Percentiles rank a stretch among this genome's conserved stretches.
Conservation (phyloP, 2,113 vertebrate species). For the Ictalurus punctatus region DNA sequence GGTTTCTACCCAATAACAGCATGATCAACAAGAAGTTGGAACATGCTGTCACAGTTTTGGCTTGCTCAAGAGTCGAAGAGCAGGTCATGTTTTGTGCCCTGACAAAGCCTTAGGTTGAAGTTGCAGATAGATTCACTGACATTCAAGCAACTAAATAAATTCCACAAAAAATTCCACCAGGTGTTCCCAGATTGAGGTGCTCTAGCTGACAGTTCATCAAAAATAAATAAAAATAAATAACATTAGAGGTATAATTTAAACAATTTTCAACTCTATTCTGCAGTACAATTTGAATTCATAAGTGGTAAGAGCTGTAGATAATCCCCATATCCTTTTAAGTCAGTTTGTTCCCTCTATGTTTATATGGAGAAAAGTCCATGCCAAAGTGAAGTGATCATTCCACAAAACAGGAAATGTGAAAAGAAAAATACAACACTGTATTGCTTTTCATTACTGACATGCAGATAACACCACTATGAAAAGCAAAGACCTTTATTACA, state of each 20-base stretch:
- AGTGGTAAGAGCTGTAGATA: background rate
- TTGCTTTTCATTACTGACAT: background rate
- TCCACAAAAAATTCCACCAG: background rate
- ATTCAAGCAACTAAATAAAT: conserved; percentile 30
- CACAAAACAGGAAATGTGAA: background rate
- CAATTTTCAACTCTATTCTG: background rate
- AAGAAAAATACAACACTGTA: background rate
- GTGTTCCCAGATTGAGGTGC: background rate
- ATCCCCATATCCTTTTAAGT: background rate
- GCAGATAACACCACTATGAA: background rate
- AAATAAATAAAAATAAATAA: background rate
- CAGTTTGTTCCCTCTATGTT: background rate
- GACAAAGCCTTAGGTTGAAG: conserved; percentile 29
- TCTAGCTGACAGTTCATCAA: background rate
- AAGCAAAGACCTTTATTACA: background rate
- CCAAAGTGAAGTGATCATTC: background rate
- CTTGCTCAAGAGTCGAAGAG: conserved; percentile 37
- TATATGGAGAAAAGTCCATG: background rate
- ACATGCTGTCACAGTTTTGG: conserved; percentile 7
- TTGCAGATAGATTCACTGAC: conserved; percentile 22
- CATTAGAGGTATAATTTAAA: background rate
- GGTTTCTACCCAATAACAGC: conserved; percentile 7
- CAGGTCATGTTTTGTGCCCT: conserved; percentile 41
- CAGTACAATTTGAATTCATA: background rate
- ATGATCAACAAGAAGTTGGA: conserved; percentile 30